Conservation (phyloP, 2,113 vertebrate species). For the Pleuronectes platessa region DNA sequence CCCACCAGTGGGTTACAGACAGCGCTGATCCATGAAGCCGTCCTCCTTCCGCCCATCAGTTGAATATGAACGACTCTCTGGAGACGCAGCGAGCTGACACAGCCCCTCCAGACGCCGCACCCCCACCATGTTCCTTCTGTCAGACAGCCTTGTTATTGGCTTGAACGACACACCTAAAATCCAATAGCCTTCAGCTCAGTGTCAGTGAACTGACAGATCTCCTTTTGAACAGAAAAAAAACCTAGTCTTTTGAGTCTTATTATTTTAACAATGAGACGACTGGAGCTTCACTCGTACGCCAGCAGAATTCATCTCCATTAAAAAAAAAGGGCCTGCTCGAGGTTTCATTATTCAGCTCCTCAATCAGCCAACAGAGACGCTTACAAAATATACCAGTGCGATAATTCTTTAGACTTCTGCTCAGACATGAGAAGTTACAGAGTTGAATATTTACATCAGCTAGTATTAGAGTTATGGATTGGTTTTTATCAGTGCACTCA, state of each 20-base stretch:
- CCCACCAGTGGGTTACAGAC: constrained; percentile 16
- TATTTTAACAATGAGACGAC: constrained; percentile 21
- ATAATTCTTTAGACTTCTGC: constrained; percentile 22
- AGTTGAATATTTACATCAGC: constrained; percentile 40
- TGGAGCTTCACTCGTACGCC: not conserved
- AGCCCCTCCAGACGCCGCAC: not conserved
- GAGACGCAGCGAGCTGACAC: constrained; percentile 35
- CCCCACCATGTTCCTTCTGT: constrained; percentile 16
- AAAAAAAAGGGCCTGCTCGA: constrained; percentile 9
- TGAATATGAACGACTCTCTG: constrained; percentile 33
- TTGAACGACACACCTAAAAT: constrained; percentile 35
- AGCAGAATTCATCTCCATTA: constrained; percentile 43
- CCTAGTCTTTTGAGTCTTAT: constrained; percentile 22
- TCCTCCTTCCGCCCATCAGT: constrained; percentile 32
- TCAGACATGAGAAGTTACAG: not conserved
- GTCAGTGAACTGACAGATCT: constrained; percentile 34
- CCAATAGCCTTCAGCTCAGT: constrained; percentile 19
- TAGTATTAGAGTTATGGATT: constrained; percentile 54
- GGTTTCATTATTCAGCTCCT: constrained; percentile 47
- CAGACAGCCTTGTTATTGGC: constrained; percentile 42
- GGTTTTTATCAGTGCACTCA: constrained; percentile 19
- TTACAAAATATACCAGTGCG: constrained; percentile 4
- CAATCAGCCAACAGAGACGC: constrained; percentile 20
- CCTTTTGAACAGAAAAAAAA: not conserved
- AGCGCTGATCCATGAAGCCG: constrained; percentile 7